These are phyloP conservation scores for Scaptomyza flava DNA, from an alignment of 2,888 invertebrate species.

Conservation along the genomic window DNA sequence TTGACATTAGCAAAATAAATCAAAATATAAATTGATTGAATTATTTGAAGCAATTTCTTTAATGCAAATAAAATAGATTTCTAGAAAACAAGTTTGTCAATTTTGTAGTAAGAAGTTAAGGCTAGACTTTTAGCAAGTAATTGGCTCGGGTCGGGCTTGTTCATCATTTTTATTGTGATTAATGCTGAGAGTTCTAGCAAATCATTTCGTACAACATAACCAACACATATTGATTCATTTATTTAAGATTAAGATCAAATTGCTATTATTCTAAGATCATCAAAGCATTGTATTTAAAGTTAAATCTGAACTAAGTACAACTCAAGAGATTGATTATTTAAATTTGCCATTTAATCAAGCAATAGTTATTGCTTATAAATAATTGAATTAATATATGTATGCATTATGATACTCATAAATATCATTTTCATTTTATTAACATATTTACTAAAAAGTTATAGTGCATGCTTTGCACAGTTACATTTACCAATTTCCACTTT, in stretches of 20 bases:
- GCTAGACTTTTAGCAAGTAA: conserved; percentile 42
- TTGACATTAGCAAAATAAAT: conserved; percentile 15
- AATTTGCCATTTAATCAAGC: conserved; percentile 21
- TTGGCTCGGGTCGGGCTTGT: conserved; percentile 50
- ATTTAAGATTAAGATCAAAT: not conserved
- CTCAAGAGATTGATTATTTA: conserved; percentile 34
- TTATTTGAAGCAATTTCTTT: conserved; percentile 11
- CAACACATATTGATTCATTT: conserved; percentile 2
- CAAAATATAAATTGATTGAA: not conserved
- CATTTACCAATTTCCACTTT: conserved; percentile 61
- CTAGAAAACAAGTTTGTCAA: conserved; percentile 4
- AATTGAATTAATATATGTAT: conserved; percentile 43
- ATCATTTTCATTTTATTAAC: conserved; percentile 59
- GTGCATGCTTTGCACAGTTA: conserved; percentile 62
- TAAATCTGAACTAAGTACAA: conserved; percentile 32
- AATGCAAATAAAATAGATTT: conserved; percentile 2
- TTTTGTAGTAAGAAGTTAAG: conserved; percentile 1
- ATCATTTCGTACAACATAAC: conserved; percentile 19
- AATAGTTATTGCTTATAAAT: conserved; percentile 58
- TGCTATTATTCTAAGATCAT: conserved; percentile 9
- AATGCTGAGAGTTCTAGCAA: conserved; percentile 16
- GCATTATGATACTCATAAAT: conserved; percentile 43
- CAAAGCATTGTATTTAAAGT: conserved; percentile 11
- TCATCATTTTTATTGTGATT: conserved; percentile 6
- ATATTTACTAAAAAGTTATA: conserved; percentile 70